A percentile compares a stretch with the other conserved stretches of the same genome.
Conservation (phyloP, 2,888 invertebrate genomes). For the Perdita meconis region DNA sequence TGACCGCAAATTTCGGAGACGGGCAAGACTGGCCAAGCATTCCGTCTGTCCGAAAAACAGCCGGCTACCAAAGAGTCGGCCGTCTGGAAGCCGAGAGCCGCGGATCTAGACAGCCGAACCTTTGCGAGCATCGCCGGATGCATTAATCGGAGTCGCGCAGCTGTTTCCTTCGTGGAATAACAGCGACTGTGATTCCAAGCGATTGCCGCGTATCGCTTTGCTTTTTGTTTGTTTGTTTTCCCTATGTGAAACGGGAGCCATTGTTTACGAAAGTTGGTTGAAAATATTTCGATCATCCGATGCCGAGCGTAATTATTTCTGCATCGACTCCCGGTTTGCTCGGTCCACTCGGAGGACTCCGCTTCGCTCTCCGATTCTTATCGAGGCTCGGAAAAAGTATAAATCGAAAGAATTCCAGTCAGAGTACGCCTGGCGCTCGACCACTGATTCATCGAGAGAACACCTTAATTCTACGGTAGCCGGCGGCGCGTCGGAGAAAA, state of each 20-base stretch:
- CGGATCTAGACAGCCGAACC: slow-evolving; percentile 14
- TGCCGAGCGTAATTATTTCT: background rate
- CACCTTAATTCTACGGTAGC: slow-evolving; percentile 58
- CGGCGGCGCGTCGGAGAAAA: background rate
- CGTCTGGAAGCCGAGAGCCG: background rate
- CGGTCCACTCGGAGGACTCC: background rate
- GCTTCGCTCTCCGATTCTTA: slow-evolving; percentile 9
- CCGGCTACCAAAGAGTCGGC: slow-evolving; percentile 10
- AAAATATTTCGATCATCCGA: background rate
- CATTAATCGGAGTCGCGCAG: slow-evolving; percentile 43
- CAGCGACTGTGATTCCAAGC: slow-evolving; percentile 29
- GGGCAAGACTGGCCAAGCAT: slow-evolving; percentile 20
- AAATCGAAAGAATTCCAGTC: slow-evolving; percentile 18
- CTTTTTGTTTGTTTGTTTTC: background rate
- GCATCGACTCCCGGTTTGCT: background rate
- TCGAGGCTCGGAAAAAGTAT: slow-evolving; percentile 7
- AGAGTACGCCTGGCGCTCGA: slow-evolving; percentile 6
- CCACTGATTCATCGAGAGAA: slow-evolving; percentile 38
- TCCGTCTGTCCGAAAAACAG: slow-evolving; percentile 20
- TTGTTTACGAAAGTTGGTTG: background rate
- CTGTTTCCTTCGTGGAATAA: slow-evolving; percentile 40
- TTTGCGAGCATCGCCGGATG: slow-evolving; percentile 30
- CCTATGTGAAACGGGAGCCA: background rate
- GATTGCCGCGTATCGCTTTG: slow-evolving; percentile 12
- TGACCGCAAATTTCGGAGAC: slow-evolving; percentile 70